Base-by-base conservation (phyloP, 2,113 vertebrate genomes). In the Hippocampus barbouri region DNA sequence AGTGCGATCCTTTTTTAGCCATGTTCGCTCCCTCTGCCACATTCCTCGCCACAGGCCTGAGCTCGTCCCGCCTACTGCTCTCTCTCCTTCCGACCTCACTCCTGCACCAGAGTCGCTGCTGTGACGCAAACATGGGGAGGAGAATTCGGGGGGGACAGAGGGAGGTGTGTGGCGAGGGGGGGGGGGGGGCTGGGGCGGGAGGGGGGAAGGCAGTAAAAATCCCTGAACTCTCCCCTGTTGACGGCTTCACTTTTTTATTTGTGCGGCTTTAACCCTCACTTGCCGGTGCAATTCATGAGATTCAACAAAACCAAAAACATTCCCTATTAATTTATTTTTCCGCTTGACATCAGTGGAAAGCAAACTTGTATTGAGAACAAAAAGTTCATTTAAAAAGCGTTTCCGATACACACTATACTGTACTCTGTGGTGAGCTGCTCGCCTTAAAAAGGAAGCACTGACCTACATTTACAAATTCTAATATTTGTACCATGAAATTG, bases 1-100 rank as follows among this genome's bases (percentile, higher is more conserved):
- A 89, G 89, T 87, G 83, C 78, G 18, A 41, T 83, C 89, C 89
- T 88, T 90, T 89, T 90, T 89, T 89, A 87, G 89, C 68, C 83
- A 87, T 88, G 83, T 90, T 88, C 84, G 75, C 75, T 81, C 76
- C 82, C 76, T 71, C 71, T 53, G 76, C 69, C 69, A 81, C 88
- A 90, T 89, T 90, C 89, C 84, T 88, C 71, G 79, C 73, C 67
- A 63, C 77, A 80, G 82, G 75, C 68, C 73, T 71, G 65, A 67
- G 51, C 72, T 45, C 40, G 68, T 69, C 72, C 79, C 66, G 51
- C 56, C 83, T 74, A 66, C 73, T 67, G 78, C 51, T 70, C 76
- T 73, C 72, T 23, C 76, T 78, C 83, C 63, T 72, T 78, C 65
- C 49, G 12, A 40, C 79, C 76, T 76, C 75, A 66, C 71, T 71